Percentiles rank a stretch among this genome's conserved stretches.
phyloP scores from a whole-genome alignment of 1,140 invertebrate species.

The Holotrichia oblita region DNA sequence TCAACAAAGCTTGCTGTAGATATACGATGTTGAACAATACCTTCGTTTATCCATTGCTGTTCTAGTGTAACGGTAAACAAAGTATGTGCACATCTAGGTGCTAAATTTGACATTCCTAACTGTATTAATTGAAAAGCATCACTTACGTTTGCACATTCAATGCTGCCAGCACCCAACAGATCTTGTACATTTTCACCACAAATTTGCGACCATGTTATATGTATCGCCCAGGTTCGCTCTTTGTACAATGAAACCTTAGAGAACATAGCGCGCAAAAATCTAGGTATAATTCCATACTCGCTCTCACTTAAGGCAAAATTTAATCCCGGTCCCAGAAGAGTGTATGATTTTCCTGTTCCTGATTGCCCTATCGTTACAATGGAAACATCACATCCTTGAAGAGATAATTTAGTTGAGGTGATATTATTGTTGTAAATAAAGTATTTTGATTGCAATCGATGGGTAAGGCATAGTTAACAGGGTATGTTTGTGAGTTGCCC shows the following conservation, averaged over 20 bases:
- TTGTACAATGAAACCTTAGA: slow-evolving; percentile 68
- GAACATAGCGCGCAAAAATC: slow-evolving; percentile 79
- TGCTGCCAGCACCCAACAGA: slow-evolving; percentile 55
- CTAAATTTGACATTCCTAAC: slow-evolving; percentile 61
- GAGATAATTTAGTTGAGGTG: slow-evolving; percentile 69
- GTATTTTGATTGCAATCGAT: slow-evolving; percentile 63
- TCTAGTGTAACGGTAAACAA: slow-evolving; percentile 75
- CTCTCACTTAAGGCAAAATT: slow-evolving; percentile 74
- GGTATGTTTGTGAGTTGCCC: slow-evolving; percentile 66
- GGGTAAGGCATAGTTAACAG: slow-evolving; percentile 70
- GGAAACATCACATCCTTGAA: slow-evolving; percentile 76
- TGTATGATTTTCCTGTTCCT: slow-evolving; percentile 81
- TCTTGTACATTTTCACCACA: slow-evolving; percentile 59
- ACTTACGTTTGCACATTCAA: slow-evolving; percentile 58
- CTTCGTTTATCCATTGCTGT: slow-evolving; percentile 71
- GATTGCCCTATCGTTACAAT: slow-evolving; percentile 82
- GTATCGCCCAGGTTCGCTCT: slow-evolving; percentile 69
- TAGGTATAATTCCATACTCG: slow-evolving; percentile 79
- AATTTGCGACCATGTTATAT: slow-evolving; percentile 74
- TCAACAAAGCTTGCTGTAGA: slow-evolving; percentile 77
- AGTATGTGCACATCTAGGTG: slow-evolving; percentile 62
- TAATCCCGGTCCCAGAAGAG: slow-evolving; percentile 78
- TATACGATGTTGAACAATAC: slow-evolving; percentile 66
- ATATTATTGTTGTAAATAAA: slow-evolving; percentile 62
- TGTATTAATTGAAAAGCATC: slow-evolving; percentile 61